Evolutionary conservation across 1,140 invertebrate species (phyloP).

Genomic region (Drosophila neocordata): DNA sequence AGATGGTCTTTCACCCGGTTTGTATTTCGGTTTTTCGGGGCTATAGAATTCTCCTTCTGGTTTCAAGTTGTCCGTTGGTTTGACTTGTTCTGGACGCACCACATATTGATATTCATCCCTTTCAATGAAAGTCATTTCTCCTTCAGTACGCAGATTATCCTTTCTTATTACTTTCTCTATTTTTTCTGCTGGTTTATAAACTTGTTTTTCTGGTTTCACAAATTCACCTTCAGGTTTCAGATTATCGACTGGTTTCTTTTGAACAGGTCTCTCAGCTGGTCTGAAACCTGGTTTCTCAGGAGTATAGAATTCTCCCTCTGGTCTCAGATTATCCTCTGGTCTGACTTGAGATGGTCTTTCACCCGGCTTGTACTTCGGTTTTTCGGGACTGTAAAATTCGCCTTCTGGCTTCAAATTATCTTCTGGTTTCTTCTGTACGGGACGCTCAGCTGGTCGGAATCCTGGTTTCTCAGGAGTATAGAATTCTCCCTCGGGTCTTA

Average conservation of each 20-base stretch:
- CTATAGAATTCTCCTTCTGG: constrained; percentile 85
- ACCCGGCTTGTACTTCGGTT: constrained; percentile 80
- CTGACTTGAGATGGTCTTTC: constrained; percentile 83
- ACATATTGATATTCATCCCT: constrained; percentile 83
- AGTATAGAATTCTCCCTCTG: constrained; percentile 85
- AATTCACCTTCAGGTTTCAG: constrained; percentile 85
- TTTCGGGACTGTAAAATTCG: constrained; percentile 83
- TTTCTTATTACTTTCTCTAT: constrained; percentile 84
- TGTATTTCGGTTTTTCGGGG: constrained; percentile 81
- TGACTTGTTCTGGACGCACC: constrained; percentile 84
- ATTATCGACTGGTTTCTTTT: constrained; percentile 84
- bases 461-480: constrained; percentile 40
- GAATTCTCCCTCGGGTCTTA: constrained; percentile 71
- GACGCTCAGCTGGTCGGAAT: constrained; percentile 83
- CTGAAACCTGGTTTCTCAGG: constrained; percentile 83
- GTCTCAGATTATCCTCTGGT: constrained; percentile 81
- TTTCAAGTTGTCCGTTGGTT: constrained; percentile 86
- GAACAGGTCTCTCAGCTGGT: constrained; percentile 83
- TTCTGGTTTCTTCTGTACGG: constrained; percentile 84
- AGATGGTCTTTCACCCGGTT: constrained; percentile 84
- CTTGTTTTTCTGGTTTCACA: constrained; percentile 65
- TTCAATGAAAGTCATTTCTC: constrained; percentile 85
- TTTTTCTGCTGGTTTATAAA: constrained; percentile 83
- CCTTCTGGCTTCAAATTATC: constrained; percentile 87
- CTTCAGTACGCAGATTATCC: constrained; percentile 86